These are phyloP conservation scores for Hyaena hyaena DNA, from an alignment of 2,113 vertebrate species.

Conservation along the genomic window DNA sequence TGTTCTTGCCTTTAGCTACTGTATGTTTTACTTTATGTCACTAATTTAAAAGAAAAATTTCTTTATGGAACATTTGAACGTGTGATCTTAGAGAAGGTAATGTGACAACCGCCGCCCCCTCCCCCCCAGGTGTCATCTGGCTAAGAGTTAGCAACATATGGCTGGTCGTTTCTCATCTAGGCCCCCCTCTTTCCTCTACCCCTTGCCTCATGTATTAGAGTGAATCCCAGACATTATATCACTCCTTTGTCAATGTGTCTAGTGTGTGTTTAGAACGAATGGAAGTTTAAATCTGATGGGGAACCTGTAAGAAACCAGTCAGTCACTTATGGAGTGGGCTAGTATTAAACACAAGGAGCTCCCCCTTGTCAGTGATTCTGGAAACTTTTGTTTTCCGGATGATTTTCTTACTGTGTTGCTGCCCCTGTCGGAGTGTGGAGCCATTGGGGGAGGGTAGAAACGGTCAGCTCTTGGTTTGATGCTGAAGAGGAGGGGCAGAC, in stretches of 20 bases:
- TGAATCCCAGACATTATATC: background rate
- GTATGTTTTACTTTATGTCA: background rate
- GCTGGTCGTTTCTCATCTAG: background rate
- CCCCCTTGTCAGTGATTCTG: background rate
- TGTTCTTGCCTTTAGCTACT: background rate
- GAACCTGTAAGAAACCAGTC: background rate
- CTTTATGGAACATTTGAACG: background rate
- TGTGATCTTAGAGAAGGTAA: background rate
- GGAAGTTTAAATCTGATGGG: background rate
- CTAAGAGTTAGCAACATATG: background rate
- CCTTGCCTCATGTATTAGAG: constrained; percentile 8
- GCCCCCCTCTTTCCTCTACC: background rate
- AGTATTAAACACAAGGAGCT: background rate
- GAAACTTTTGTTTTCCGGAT: background rate
- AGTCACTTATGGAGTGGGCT: background rate
- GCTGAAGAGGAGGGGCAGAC: background rate
- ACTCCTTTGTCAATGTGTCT: background rate
- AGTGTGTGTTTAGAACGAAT: constrained; percentile 1
- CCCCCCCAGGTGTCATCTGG: background rate
- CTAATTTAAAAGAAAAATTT: background rate
- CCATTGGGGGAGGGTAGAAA: background rate
- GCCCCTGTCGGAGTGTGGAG: background rate
- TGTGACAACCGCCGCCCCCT: background rate
- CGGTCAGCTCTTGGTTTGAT: background rate
- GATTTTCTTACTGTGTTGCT: background rate